phyloP scores from a whole-genome alignment of 2,113 vertebrate genomes.

The Polypterus bichir region DNA sequence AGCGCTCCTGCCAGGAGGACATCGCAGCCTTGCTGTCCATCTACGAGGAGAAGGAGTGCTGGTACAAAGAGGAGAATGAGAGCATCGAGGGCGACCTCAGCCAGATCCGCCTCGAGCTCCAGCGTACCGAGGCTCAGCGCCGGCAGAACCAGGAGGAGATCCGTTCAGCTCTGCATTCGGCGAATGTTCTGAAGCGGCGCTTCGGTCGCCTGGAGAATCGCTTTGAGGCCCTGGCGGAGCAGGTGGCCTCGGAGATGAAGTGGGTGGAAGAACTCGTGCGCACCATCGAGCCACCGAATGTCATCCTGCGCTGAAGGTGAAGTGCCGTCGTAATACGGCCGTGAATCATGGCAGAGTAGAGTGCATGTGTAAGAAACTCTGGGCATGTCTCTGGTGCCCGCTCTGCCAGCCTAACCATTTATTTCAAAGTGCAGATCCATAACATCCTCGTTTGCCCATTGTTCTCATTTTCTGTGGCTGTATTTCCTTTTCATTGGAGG shows the following conservation, averaged over 20 bases:
- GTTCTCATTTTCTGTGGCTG: too few species aligned
- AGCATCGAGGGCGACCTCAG: constrained; percentile 71
- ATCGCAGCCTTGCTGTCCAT: constrained; percentile 78
- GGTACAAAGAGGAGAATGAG: constrained; percentile 88
- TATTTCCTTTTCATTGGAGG: too few species aligned
- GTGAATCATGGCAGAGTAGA: too few species aligned
- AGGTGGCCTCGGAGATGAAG: constrained; percentile 77
- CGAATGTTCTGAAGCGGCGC: constrained; percentile 73
- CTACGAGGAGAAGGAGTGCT: constrained; percentile 86
- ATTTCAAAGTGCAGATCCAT: too few species aligned
- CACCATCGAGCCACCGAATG: constrained; percentile 54
- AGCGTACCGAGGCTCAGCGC: constrained; percentile 62
- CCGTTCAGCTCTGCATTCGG: constrained; percentile 51
- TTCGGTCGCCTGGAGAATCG: constrained; percentile 81
- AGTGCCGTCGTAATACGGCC: too few species aligned
- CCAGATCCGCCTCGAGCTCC: constrained; percentile 77
- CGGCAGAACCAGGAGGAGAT: constrained; percentile 81
- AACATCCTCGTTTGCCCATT: too few species aligned
- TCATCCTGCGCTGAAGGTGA: constrained; percentile 50
- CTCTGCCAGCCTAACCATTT: too few species aligned
- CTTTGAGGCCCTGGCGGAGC: constrained; percentile 75
- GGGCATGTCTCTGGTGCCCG: too few species aligned
- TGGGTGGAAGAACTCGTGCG: constrained; percentile 88
- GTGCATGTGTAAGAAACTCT: too few species aligned
- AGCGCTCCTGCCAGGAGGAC: constrained; percentile 74